A percentile compares a stretch with the other conserved stretches of the same genome.
phyloP scores from a whole-genome alignment of 2,888 invertebrate genomes.

The Luffia ferchaultella region DNA sequence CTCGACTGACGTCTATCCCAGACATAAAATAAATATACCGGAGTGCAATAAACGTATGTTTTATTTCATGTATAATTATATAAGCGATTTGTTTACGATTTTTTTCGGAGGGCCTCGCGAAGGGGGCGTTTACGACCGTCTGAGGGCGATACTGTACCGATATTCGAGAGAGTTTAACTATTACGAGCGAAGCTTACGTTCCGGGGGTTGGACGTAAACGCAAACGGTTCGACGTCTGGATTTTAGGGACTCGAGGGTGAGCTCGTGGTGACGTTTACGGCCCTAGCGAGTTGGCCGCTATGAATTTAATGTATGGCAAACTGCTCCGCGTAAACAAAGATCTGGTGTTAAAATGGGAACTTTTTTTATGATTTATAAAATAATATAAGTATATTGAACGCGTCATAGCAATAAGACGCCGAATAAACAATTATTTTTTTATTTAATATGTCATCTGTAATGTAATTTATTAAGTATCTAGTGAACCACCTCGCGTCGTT shows the following conservation, averaged over 20 bases:
- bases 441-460: too few relatives aligned
- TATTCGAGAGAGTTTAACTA: slow-evolving; percentile 7
- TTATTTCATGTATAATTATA: slow-evolving; percentile 55
- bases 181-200: slow-evolving; percentile 7
- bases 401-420: too few relatives aligned
- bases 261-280: slow-evolving; percentile 19
- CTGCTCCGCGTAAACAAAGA: not conserved
- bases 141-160: slow-evolving; percentile 17
- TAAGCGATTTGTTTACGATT: slow-evolving; percentile 38
- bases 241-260: not conserved
- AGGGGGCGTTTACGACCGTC: slow-evolving; percentile 28
- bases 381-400: too few relatives aligned
- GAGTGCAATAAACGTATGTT: slow-evolving; percentile 44
- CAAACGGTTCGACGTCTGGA: not conserved
- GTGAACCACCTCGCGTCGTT: too few relatives aligned
- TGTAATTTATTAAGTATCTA: too few relatives aligned
- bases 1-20: slow-evolving; percentile 52
- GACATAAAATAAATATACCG: slow-evolving; percentile 54
- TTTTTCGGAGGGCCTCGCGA: slow-evolving; percentile 18
- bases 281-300: slow-evolving; percentile 21
- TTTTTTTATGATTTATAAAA: not conserved
- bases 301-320: slow-evolving; percentile 20
- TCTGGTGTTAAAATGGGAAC: slow-evolving; percentile 8
- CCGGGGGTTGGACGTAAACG: not conserved
- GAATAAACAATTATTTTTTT: too few relatives aligned